Conservation (phyloP, 1,140 invertebrate genomes). For the Aphaenogaster floridana region DNA sequence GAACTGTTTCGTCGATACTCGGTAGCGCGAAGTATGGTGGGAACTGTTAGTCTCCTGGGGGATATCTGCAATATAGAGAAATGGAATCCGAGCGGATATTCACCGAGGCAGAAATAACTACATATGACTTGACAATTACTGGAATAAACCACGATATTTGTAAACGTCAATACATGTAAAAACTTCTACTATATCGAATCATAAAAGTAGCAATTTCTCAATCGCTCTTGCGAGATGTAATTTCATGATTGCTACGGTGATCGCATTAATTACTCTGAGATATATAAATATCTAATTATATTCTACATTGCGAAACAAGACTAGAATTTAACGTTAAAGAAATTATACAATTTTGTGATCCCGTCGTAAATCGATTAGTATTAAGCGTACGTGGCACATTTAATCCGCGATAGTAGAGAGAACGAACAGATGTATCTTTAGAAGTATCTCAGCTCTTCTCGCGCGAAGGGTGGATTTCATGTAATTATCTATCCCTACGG, state of each 20-base stretch:
- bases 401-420: slow-evolving; percentile 1
- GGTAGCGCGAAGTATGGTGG: slow-evolving; percentile 6
- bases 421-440: slow-evolving; percentile 27
- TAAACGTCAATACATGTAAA: not conserved
- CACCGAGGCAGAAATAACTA: slow-evolving; percentile 48
- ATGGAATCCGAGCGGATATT: slow-evolving; percentile 44
- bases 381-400: not conserved
- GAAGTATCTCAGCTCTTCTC: not conserved
- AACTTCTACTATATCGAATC: not conserved
- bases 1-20: slow-evolving; percentile 33
- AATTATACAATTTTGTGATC: not conserved
- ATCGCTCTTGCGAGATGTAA: not conserved
- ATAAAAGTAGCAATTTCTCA: not conserved
- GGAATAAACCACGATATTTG: slow-evolving; percentile 43
- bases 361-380: slow-evolving; percentile 23
- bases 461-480: slow-evolving; percentile 23
- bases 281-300: slow-evolving; percentile 1
- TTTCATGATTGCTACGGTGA: not conserved
- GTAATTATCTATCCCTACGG: slow-evolving; percentile 32
- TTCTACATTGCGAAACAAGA: not conserved
- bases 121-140: slow-evolving; percentile 48
- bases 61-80: slow-evolving; percentile 47
- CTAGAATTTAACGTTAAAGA: not conserved
- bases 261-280: not conserved
- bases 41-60: slow-evolving; percentile 2